Evolutionary conservation across 1,140 invertebrate genomes (phyloP), one percentile per base, ranked within the genome.

Genomic region (Caenorhabditis tropicalis): DNA sequence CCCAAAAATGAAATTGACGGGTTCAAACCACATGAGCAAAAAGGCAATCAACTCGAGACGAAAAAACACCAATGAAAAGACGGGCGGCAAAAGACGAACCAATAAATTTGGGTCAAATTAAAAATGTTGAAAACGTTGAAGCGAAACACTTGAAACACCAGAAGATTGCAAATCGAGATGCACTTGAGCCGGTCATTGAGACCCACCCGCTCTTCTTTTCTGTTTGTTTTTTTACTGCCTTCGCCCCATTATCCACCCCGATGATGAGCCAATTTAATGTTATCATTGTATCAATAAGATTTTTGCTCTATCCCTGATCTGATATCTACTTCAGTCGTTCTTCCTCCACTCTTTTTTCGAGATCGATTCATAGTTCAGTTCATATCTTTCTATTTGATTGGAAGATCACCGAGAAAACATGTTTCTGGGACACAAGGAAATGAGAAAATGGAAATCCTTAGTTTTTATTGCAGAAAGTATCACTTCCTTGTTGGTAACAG

Each of bases 221-320:
- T 74, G n/a, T 74, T 74, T 74, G 36, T 74, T 74, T 74, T 74
- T 74, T 74, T 74, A 74, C 65, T 74, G 65, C 65, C 65, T 65
- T 65, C 12, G 58, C 65, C 36, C 65, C 27, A 65, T 65, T 65
- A 33, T 31, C 65, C 65, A 43, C 6, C n/a, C 58, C n/a, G 9
- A 58, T 39, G 58, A 65, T 74, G 36, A 74, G 36, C 65, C 65
- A 74, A 74, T 74, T 74, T 74, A 24, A 74, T 43, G 36, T 43
- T 24, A 43, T 74, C 65, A 74, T 46, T 74, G 65, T 74, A 74
- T 74, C 65, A 74, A 74, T 74, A 74, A 74, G 36, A 36, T 31
- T 74, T 74, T 74, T 74, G 65, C 36, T 74, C 36, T 74, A 43
- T n/a, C 31, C 5, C 1, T 65, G 58, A n/a, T 65, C 58, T 65